Conservation (phyloP, 2,113 vertebrate genomes). For the Leucoraja erinaceus region DNA sequence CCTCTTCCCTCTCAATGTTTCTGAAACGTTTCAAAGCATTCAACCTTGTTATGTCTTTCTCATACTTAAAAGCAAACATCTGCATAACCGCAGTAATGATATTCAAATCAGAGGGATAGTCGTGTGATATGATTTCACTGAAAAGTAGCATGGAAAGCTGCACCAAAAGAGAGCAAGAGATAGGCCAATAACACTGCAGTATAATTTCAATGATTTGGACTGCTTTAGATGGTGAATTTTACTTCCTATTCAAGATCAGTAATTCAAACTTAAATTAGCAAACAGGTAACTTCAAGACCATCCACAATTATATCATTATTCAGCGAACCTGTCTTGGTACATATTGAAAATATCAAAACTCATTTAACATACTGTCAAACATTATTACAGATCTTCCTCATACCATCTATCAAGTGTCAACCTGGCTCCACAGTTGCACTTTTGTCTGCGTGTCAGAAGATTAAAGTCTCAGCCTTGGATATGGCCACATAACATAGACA, state of each 20-base stretch:
- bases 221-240: background rate
- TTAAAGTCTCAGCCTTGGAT: background rate
- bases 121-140: background rate
- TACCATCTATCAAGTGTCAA: background rate
- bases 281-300: background rate
- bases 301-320: background rate
- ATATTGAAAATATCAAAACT: background rate
- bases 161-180: background rate
- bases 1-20: background rate
- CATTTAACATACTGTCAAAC: slow-evolving; percentile 3
- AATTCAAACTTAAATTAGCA: background rate
- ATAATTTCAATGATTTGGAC: background rate
- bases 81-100: background rate
- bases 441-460: background rate
- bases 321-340: background rate
- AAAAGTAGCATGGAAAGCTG: background rate
- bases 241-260: background rate
- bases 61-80: background rate
- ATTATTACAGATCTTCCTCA: background rate
- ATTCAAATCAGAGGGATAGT: background rate
- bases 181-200: background rate
- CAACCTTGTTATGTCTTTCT: background rate
- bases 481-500: background rate
- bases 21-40: background rate
- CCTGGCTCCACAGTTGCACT: background rate